Percentiles rank a stretch among this genome's conserved stretches.
Evolutionary conservation across 2,113 vertebrate genomes (phyloP).

Genomic region (human (Homo sapiens)): DNA sequence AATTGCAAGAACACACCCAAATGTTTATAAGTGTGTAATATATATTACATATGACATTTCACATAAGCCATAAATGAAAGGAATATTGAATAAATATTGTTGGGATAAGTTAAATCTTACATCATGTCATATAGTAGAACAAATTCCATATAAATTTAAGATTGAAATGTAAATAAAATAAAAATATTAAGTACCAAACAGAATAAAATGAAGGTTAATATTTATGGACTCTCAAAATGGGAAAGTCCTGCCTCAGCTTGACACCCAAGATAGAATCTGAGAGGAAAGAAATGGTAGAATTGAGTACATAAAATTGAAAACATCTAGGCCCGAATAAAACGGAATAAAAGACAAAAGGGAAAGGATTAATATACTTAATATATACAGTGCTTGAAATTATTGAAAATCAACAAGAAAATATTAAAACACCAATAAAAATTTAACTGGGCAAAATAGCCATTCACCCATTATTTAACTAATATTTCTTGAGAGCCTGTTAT

Average conservation of each 20-base stretch:
- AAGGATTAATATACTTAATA: background rate
- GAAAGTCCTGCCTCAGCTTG: background rate
- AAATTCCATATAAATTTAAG: conserved; percentile 22
- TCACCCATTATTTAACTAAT: background rate
- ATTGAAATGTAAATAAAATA: background rate
- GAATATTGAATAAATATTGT: background rate
- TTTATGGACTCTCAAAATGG: background rate
- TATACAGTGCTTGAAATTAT: background rate
- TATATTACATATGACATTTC: background rate
- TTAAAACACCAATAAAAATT: background rate
- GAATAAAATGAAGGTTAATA: background rate
- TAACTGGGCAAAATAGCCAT: background rate
- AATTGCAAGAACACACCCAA: background rate
- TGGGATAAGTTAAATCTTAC: background rate
- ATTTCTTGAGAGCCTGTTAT: background rate
- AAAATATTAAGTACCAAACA: background rate
- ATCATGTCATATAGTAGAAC: background rate
- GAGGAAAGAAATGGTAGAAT: background rate
- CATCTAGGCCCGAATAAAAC: background rate
- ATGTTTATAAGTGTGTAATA: background rate
- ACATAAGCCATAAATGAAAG: background rate
- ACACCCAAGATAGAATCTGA: background rate
- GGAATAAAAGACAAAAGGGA: background rate
- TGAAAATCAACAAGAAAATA: conserved; percentile 10
- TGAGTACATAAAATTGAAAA: background rate